Conservation (phyloP, 2,888 invertebrate genomes). For the Drosophila rubida region DNA sequence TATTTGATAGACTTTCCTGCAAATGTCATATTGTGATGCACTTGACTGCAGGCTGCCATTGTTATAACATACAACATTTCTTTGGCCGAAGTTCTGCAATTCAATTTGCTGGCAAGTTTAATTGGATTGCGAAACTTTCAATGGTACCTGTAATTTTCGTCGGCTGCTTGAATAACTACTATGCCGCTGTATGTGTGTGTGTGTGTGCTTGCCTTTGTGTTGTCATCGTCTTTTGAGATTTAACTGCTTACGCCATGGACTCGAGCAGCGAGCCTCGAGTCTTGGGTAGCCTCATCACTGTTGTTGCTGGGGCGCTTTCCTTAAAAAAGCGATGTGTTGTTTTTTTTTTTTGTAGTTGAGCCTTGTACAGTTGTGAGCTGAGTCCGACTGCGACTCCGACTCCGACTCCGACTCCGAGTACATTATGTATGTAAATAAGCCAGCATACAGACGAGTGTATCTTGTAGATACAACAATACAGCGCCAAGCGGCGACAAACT, state of each 20-base stretch:
- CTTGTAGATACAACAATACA: slow-evolving; percentile 41
- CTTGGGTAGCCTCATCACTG: slow-evolving; percentile 36
- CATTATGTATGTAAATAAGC: slow-evolving; percentile 67
- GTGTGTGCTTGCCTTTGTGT: slow-evolving; percentile 34
- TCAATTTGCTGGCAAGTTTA: not conserved
- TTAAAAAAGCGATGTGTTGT: slow-evolving; percentile 26
- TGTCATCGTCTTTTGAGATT: slow-evolving; percentile 59
- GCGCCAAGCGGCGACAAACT: slow-evolving; percentile 27
- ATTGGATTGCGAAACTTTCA: not conserved
- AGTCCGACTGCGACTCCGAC: slow-evolving; percentile 32
- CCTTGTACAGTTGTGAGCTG: slow-evolving; percentile 70
- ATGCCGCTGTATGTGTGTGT: slow-evolving; percentile 2
- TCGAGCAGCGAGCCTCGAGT: slow-evolving; percentile 3
- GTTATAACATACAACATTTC: not conserved
- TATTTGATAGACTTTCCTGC: too few relatives aligned
- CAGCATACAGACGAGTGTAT: slow-evolving; percentile 34
- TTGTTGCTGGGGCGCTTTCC: slow-evolving; percentile 43
- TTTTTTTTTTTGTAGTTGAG: slow-evolving; percentile 43
- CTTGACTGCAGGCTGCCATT: too few relatives aligned
- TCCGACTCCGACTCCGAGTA: slow-evolving; percentile 41
- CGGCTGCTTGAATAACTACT: slow-evolving; percentile 14
- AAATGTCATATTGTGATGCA: too few relatives aligned
- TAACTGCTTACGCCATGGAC: slow-evolving; percentile 51
- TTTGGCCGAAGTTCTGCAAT: not conserved
- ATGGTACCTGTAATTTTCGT: slow-evolving; percentile 22